phyloP scores from a whole-genome alignment of 1,140 invertebrate species.

The Subanguina moxae region DNA sequence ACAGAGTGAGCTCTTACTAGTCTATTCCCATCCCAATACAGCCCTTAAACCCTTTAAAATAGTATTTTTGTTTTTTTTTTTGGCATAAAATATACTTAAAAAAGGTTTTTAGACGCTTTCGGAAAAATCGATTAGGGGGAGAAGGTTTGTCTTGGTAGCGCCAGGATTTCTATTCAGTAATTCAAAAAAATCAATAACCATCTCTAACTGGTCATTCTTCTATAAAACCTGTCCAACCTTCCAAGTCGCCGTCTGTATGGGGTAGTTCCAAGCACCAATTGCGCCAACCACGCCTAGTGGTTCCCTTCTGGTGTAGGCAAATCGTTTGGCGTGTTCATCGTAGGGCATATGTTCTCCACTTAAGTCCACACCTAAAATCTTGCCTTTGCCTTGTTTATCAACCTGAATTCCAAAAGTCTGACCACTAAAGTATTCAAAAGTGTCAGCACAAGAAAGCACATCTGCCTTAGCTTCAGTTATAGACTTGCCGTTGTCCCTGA shows the following conservation, averaged over 20 bases:
- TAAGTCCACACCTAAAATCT: constrained; percentile 39
- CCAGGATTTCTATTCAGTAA: no score
- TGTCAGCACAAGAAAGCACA: constrained; percentile 56
- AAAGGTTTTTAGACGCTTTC: no score
- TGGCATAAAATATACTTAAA: no score
- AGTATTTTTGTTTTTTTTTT: no score
- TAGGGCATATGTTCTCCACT: constrained; percentile 45
- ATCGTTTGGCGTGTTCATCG: constrained; percentile 22
- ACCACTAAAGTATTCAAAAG: constrained; percentile 50
- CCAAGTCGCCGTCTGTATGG: constrained; percentile 65
- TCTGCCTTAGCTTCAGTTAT: constrained; percentile 52
- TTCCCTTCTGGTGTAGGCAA: constrained; percentile 60
- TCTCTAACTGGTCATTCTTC: background rate
- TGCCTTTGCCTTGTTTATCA: background rate
- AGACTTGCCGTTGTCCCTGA: constrained; percentile 56
- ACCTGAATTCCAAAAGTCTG: background rate
- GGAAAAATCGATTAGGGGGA: no score
- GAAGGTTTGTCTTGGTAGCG: no score
- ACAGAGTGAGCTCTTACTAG: no score
- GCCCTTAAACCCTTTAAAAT: no score
- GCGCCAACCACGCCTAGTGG: constrained; percentile 63
- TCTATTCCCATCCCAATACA: no score
- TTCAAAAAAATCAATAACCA: no score
- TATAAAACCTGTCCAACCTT: constrained; percentile 38
- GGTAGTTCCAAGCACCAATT: constrained; percentile 67